A percentile compares a stretch with the other conserved stretches of the same genome.
phyloP scores from a whole-genome alignment of 2,888 invertebrate genomes.

The Agapetus fuscipes region DNA sequence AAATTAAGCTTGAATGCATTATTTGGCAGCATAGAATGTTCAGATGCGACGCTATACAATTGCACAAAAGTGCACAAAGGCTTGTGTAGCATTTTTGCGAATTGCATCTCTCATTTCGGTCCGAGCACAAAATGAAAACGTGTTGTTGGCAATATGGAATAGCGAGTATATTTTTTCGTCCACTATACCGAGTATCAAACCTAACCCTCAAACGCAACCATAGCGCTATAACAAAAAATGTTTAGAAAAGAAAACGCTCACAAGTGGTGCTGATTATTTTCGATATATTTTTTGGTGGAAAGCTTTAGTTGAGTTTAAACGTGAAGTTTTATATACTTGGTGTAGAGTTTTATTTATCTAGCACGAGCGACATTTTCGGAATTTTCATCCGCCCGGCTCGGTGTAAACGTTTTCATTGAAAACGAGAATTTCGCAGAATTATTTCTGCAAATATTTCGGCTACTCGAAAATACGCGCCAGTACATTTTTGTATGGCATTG shows the following conservation, averaged over 20 bases:
- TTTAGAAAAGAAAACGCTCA: too few species aligned
- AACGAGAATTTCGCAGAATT: not conserved
- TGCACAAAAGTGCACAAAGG: too few species aligned
- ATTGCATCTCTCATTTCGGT: not conserved
- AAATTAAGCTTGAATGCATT: too few species aligned
- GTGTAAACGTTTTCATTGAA: constrained; percentile 6
- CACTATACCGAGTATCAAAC: too few species aligned
- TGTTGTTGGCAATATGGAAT: not conserved
- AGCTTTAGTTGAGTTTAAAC: too few species aligned
- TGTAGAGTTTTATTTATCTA: not conserved
- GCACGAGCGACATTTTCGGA: not conserved
- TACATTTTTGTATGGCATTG: too few species aligned
- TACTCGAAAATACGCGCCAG: constrained; percentile 1
- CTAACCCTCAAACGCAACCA: too few species aligned
- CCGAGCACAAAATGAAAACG: not conserved
- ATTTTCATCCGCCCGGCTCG: not conserved
- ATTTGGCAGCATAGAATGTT: too few species aligned
- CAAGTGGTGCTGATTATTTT: too few species aligned
- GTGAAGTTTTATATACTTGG: too few species aligned
- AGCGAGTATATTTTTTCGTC: not conserved
- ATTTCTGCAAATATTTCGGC: not conserved
- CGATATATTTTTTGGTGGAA: too few species aligned
- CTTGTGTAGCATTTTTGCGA: not conserved
- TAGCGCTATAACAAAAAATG: too few species aligned
- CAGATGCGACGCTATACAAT: constrained; percentile 3